These are phyloP conservation scores for Rhinophrynus dorsalis DNA, from an alignment of 2,797 vertebrate genomes.

Conservation along the genomic window DNA sequence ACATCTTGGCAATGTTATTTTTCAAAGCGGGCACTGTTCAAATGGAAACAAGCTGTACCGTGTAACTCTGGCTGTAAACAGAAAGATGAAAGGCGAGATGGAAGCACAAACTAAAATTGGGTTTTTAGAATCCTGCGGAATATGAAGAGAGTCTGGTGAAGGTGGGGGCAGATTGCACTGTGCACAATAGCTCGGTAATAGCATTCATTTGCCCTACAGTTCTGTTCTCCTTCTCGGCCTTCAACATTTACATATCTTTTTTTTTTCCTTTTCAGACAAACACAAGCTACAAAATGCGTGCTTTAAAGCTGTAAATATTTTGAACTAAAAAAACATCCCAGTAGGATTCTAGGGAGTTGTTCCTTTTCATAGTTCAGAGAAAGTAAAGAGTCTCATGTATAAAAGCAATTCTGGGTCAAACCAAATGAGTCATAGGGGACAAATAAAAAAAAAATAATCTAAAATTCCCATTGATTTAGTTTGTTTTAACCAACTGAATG, in stretches of 20 bases:
- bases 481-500: too few relatives aligned
- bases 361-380: too few relatives aligned
- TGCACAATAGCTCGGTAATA: constrained; percentile 16
- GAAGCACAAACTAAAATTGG: constrained; percentile 26
- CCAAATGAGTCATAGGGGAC: too few relatives aligned
- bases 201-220: constrained; percentile 14
- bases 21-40: constrained; percentile 38
- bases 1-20: constrained; percentile 37
- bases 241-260: background rate
- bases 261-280: background rate
- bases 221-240: background rate
- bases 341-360: too few relatives aligned
- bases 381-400: too few relatives aligned
- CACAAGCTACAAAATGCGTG: background rate
- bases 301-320: background rate
- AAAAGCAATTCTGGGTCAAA: too few relatives aligned
- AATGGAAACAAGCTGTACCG: constrained; percentile 37
- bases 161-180: constrained; percentile 22
- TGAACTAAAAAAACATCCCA: background rate
- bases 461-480: too few relatives aligned
- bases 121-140: constrained; percentile 35
- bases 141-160: constrained; percentile 9
- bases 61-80: constrained; percentile 28
- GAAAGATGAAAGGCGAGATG: constrained; percentile 38
- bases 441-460: too few relatives aligned